Conservation (phyloP, 2,888 invertebrate species). For the Drosophila sordidula region DNA sequence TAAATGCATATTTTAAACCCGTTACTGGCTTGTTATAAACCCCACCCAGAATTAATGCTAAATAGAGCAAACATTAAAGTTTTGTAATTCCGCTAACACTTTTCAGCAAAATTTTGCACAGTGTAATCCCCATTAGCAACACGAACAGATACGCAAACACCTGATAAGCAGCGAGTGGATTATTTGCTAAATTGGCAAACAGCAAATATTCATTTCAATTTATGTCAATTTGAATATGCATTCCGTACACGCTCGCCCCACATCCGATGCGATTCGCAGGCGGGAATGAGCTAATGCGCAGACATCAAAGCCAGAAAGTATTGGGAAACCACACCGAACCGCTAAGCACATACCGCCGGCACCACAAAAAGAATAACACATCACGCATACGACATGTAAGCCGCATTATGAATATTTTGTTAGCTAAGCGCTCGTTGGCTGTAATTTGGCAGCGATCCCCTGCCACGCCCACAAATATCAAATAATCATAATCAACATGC, state of each 20-base stretch:
- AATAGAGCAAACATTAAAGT: neutral
- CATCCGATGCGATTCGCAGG: neutral
- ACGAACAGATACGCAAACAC: neutral
- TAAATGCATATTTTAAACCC: too few relatives aligned
- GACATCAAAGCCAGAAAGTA: slow-evolving; percentile 47
- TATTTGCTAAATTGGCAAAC: slow-evolving; percentile 55
- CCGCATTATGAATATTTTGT: slow-evolving; percentile 79
- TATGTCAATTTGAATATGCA: slow-evolving; percentile 52
- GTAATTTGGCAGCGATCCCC: slow-evolving; percentile 5
- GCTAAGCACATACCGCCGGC: slow-evolving; percentile 49
- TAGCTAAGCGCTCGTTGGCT: slow-evolving; percentile 46
- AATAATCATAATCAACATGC: slow-evolving; percentile 71
- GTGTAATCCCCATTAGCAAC: slow-evolving; percentile 2
- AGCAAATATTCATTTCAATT: slow-evolving; percentile 67
- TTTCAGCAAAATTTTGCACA: neutral
- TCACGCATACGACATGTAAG: slow-evolving; percentile 74
- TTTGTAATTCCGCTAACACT: too few relatives aligned
- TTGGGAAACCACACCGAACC: slow-evolving; percentile 40
- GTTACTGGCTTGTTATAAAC: too few relatives aligned
- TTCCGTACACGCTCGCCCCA: slow-evolving; percentile 1
- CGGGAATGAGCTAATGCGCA: slow-evolving; percentile 46
- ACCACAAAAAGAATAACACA: slow-evolving; percentile 75
- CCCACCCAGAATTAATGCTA: too few relatives aligned
- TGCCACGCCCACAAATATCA: slow-evolving; percentile 39
- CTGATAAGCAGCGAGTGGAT: slow-evolving; percentile 25